Base-by-base conservation (phyloP, 2,888 invertebrate genomes). In the Myathropa florea region DNA sequence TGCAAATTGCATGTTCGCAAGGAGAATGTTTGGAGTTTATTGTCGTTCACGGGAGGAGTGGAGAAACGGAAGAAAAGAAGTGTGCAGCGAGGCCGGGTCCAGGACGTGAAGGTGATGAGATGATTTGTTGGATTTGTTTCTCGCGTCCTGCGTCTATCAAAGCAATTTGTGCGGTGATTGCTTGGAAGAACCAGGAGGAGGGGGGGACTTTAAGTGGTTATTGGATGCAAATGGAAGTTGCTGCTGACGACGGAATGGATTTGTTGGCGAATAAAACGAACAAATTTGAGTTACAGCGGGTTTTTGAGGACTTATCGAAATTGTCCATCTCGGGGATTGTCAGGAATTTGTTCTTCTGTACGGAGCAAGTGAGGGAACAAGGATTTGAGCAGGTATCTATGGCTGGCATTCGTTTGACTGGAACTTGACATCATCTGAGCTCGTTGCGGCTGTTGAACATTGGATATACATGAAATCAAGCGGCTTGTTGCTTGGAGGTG, bases 111-210 rank as follows among this genome's bases (percentile, higher is more conserved):
- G 83, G 87, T 79, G 87, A 68, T 76, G 79, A 87, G 65, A 87
- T 87, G 87, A 87, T 87, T 87, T 87, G 83, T 83, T 80, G 68
- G 80, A 60, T 83, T 83, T 83, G 33, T 46, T 59, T 76, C 65
- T 24, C 30, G 21, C 59, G 55, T 57, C 18, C 14, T 78, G 33
- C 83, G 75, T 83, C 83, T 86, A 79, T 82, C 82, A 59, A 53
- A 73, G 85, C 77, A 86, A 86, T 86, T 86, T 86, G 85, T 46
- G 46, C 57, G 77, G 64, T 70, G 85, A 86, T 82, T 76, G 82
- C 64, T 18, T 36, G 60, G 77, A 21, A 46, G 70, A 60, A 82
- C 60, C 72, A 68, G 81, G 75, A 23, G 18, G 12, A 30, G 39
- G 24, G 24, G 24, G 9, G 2, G 30, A n/a, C 59, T 36, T 30